Evolutionary conservation across 1,140 invertebrate genomes (phyloP).

Genomic region (Papilio helenus): DNA sequence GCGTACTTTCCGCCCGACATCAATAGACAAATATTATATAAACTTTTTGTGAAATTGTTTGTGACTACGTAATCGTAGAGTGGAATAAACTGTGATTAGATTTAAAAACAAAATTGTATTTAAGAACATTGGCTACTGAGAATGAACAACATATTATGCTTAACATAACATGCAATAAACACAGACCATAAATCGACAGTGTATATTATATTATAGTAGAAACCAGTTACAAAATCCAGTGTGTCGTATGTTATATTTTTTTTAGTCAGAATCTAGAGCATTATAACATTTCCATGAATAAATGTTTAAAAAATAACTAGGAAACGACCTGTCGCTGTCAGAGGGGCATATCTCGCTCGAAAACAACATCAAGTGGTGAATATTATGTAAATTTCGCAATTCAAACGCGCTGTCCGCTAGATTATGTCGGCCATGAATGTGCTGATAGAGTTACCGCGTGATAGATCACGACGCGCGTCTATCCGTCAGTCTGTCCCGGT

Average conservation of each 20-base stretch:
- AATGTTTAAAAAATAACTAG: conserved; percentile 30
- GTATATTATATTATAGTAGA: neutral
- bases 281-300: conserved; percentile 37
- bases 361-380: conserved; percentile 24
- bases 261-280: conserved; percentile 27
- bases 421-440: neutral
- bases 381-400: conserved; percentile 37
- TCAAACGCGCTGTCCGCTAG: conserved; percentile 15
- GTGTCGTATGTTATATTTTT: conserved; percentile 12
- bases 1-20: no score
- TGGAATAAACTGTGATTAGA: no score
- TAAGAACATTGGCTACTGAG: no score
- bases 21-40: no score
- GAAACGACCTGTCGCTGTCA: conserved; percentile 38
- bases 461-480: conserved; percentile 14
- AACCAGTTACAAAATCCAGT: conserved; percentile 32
- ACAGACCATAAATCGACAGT: neutral
- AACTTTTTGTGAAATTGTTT: no score
- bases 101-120: no score
- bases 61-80: no score
- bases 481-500: neutral
- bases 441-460: conserved; percentile 20
- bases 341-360: conserved; percentile 23
- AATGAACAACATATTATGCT: no score
- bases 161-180: no score